Evolutionary conservation across 35 echinoderm and acorn worm species (phyloP), one percentile per base, ranked within the genome.

Genomic region (Ptychodera flava): DNA sequence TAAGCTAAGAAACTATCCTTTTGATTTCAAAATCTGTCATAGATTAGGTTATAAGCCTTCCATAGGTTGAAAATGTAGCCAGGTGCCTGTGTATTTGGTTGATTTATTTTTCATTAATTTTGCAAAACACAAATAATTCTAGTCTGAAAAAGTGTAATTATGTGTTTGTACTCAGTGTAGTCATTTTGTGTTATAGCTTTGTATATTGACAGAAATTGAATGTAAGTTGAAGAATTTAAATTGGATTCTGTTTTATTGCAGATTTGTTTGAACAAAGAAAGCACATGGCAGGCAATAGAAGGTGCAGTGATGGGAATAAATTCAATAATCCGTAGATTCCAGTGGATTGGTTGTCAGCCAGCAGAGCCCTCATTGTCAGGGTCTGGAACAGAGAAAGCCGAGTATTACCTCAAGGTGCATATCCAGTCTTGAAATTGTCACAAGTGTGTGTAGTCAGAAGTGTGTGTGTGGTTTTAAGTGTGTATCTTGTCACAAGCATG

Each of bases 291-390:
- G 86, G 89, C 87, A 32, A 87, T 93, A 90, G 95, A 98, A 85
- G 95, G 95, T 16, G 92, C 95, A 15, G 32, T 94, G 14, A 98
- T 98, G 95, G 95, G 92, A 15, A 93, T 98, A 27, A 98, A 86
- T 75, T 79, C 87, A 27, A 78, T 94, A 2, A 64, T 98, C 15
- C 91, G 88, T 38, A 79, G 93, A 22, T 98, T 94, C 86, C 95
- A 98, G 28, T 98, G 95, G 95, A 91, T 94, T 16, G 92, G 92
- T 32, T 80, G 82, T 29, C 37, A 86, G 77, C 81, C 84, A 16
- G 15, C 77, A 15, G 83, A 89, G 33, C 80, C 86, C 52, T 89
- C 88, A 45, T 79, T 64, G 33, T 78, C 78, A 16, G 76, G 79
- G 16, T 86, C 86, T 16, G 76, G 34, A 1, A 87, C 80, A 83